These are phyloP conservation scores for Luperina nickerlii DNA, from an alignment of 2,888 invertebrate genomes.

Conservation along the genomic window DNA sequence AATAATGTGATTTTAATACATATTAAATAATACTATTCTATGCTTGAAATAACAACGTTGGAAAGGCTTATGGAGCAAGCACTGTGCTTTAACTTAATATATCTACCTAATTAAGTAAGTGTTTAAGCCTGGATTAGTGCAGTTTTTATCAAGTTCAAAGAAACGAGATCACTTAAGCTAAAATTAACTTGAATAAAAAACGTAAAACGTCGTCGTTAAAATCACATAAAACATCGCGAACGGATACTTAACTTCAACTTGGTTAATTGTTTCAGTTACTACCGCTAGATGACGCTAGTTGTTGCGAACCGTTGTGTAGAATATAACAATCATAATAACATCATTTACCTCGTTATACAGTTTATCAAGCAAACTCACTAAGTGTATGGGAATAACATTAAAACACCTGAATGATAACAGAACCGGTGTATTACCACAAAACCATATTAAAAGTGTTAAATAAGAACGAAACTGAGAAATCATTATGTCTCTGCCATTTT, in stretches of 20 bases:
- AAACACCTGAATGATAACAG: background rate
- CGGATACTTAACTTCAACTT: background rate
- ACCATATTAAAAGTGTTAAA: background rate
- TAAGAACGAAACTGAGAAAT: background rate
- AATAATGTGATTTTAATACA: background rate
- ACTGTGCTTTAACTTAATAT: background rate
- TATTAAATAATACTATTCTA: background rate
- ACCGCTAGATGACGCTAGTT: constrained; percentile 59
- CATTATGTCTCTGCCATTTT: background rate
- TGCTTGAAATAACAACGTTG: background rate
- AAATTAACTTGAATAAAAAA: background rate
- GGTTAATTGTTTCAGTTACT: constrained; percentile 31
- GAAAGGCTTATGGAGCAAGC: background rate
- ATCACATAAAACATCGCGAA: background rate
- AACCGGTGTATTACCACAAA: background rate
- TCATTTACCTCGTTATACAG: background rate
- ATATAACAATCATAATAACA: background rate
- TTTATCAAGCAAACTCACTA: background rate
- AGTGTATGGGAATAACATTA: background rate
- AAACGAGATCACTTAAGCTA: too few relatives aligned
- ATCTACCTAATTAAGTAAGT: background rate
- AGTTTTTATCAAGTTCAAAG: background rate
- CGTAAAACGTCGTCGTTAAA: background rate
- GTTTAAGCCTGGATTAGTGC: background rate
- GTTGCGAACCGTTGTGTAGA: background rate